Percentiles rank a stretch among this genome's conserved stretches.
phyloP scores from a whole-genome alignment of 37 sponge, comb jelly and placozoan genomes.

The Dysidea cf. avara region DNA sequence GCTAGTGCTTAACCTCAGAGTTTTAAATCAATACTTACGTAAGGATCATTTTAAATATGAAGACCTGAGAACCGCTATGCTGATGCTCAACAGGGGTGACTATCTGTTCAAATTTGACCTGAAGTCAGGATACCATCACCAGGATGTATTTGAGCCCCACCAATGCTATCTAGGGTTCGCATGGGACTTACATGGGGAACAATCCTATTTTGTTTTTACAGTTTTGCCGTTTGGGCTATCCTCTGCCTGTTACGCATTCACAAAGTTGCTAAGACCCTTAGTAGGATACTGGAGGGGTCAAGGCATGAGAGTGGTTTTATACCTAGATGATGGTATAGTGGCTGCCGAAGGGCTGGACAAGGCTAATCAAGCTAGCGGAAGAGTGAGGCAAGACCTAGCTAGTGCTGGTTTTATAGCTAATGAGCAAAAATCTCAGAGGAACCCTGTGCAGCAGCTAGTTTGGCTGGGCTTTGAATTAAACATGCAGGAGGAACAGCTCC shows the following conservation, averaged over 20 bases:
- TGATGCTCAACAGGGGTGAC: too few species aligned
- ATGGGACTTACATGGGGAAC: not conserved
- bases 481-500: too few species aligned
- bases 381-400: conserved; percentile 1
- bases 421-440: conserved; percentile 8
- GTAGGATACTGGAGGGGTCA: conserved; percentile 20
- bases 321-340: too few species aligned
- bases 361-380: not conserved
- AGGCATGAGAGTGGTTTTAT: conserved; percentile 26
- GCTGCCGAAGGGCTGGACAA: too few species aligned
- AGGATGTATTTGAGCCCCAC: conserved; percentile 8
- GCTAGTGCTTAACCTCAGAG: conserved; percentile 24
- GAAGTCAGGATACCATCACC: conserved; percentile 42
- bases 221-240: too few species aligned
- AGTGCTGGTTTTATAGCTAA: conserved; percentile 14
- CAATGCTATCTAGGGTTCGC: conserved; percentile 30
- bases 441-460: not conserved
- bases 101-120: conserved; percentile 27
- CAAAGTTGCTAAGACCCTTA: too few species aligned
- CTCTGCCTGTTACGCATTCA: too few species aligned
- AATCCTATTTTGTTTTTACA: conserved; percentile 18
- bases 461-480: conserved; percentile 49
- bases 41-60: too few species aligned
- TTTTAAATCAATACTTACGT: conserved; percentile 11
- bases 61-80: too few species aligned